Evolutionary conservation across 2,113 vertebrate genomes (phyloP), one percentile per base, ranked within the genome.

Genomic region (Zingel zingel): DNA sequence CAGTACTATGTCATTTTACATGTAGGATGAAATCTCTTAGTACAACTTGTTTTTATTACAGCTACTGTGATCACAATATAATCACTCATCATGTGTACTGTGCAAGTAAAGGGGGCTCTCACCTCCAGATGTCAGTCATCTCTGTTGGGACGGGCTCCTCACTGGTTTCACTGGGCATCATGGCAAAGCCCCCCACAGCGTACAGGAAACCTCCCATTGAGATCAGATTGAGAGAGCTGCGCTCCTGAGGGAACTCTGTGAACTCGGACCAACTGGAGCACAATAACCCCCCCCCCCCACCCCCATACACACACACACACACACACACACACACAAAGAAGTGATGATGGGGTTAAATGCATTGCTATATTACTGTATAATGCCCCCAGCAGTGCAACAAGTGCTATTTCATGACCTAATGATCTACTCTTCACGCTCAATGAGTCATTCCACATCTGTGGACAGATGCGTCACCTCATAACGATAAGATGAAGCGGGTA

Each of bases 91-190:
- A 25, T 2, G 21, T 15, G 6, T 45, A 56, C 25, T 21, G 16
- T 45, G 25, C 3, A 11, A 13, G 19, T 39, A 19, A 27, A 1
- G 25, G 3, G 12, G 53, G 4, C 36, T 51, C 58, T 97, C 81
- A 98, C 98, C 97, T 99, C 98, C 98, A 99, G 57, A 99, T 94
- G 0, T 99, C 98, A 0, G 96, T 98, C 92, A 99, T 97, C 88
- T 99, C 98, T 0, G 97, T 99, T 13, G 98, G 98, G 51, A 96
- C 95, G 27, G 97, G 92, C 79, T 98, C 96, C 33, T 96, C 96
- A 0, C 93, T 94, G 81, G 94, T 96, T 80, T 99, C 98, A 0
- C 93, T 96, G 92, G 98, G 96, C 90, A 98, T 94, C 0, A 98
- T 98, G 85, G 98, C 96, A 0, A 98, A 99, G 0, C 98, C 98